phyloP scores from a whole-genome alignment of 2,888 invertebrate genomes.

The Campoplex capitator region DNA sequence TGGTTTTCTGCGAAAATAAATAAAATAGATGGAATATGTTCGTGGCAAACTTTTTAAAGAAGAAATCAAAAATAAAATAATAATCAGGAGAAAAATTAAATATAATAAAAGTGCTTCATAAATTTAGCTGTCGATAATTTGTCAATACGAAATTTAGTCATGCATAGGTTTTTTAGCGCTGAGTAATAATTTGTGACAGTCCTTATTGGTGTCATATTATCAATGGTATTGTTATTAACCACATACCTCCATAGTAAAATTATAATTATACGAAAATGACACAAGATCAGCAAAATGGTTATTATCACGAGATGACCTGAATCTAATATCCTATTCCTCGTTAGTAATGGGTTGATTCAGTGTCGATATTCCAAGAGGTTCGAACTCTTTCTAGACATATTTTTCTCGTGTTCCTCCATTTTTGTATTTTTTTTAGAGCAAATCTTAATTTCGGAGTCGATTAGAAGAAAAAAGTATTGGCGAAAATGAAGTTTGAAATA shows the following conservation, averaged over 20 bases:
- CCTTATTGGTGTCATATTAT: background rate
- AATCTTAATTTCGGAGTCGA: background rate
- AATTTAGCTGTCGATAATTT: background rate
- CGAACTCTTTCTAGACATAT: background rate
- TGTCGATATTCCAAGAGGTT: background rate
- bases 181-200: background rate
- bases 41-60: no score
- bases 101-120: background rate
- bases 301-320: constrained; percentile 2
- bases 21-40: no score
- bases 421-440: background rate
- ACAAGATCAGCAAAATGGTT: background rate
- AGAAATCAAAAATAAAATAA: no score
- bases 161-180: background rate
- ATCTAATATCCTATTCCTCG: constrained; percentile 30
- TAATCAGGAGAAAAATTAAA: background rate
- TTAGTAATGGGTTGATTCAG: background rate
- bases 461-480: background rate
- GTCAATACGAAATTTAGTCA: background rate
- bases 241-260: background rate
- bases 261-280: background rate
- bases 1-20: background rate
- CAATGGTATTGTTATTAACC: background rate
- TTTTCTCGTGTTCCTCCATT: background rate
- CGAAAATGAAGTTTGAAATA: background rate